These are phyloP conservation scores for Acrobasis suavella DNA, from an alignment of 2,888 invertebrate species.

Conservation along the genomic window DNA sequence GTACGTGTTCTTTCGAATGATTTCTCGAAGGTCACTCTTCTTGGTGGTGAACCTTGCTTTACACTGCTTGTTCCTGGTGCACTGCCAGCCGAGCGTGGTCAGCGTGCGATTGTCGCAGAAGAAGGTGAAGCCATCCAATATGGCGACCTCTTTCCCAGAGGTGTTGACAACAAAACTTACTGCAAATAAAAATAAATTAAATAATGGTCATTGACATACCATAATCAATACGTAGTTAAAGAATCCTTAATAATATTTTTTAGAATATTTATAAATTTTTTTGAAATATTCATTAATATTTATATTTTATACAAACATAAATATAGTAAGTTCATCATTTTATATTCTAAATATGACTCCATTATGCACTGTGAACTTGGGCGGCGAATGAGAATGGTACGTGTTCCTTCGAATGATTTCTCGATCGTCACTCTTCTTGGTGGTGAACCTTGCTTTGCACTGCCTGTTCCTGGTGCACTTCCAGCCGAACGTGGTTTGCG, in stretches of 20 bases:
- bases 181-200: background rate
- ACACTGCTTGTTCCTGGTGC: too few species aligned
- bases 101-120: background rate
- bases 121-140: background rate
- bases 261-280: too few species aligned
- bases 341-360: too few species aligned
- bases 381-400: background rate
- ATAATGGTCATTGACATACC: background rate
- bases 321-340: too few species aligned
- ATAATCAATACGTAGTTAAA: too few species aligned
- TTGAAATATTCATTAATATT: too few species aligned
- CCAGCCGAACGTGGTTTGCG: background rate
- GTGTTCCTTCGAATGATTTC: background rate
- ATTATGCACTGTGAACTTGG: background rate
- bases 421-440: background rate
- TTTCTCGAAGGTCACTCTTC: background rate
- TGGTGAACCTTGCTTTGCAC: background rate
- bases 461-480: background rate
- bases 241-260: too few species aligned
- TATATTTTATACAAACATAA: too few species aligned
- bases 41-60: background rate
- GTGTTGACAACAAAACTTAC: background rate
- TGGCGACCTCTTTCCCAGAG: background rate
- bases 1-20: background rate
- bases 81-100: background rate